Conservation (phyloP, 30 jellyfish, hydroid and myxozoan species). For the Catostylus mosaicus region DNA sequence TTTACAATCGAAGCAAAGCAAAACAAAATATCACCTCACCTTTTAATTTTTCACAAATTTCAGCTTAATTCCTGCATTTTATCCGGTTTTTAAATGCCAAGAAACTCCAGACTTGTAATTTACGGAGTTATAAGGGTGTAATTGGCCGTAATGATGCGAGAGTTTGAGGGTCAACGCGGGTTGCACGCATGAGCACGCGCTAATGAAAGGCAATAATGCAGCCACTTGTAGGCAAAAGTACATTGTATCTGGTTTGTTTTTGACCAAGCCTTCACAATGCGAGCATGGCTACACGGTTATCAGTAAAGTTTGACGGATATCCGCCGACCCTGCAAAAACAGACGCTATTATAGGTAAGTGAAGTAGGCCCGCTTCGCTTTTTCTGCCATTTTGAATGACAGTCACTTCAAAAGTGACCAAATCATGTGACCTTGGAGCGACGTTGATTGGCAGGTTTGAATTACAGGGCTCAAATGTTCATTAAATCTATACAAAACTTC, state of each 20-base stretch:
- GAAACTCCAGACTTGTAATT: background rate
- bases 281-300: background rate
- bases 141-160: constrained; percentile 71
- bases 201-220: constrained; percentile 15
- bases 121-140: constrained; percentile 1
- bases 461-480: constrained; percentile 1
- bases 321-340: background rate
- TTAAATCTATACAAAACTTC: no score
- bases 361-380: background rate
- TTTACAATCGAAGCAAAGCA: no score
- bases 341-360: background rate
- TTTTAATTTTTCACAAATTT: background rate
- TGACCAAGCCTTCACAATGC: constrained; percentile 9
- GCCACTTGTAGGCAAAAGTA: constrained; percentile 8
- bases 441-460: background rate
- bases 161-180: constrained; percentile 59
- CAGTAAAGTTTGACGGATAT: background rate
- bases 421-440: background rate
- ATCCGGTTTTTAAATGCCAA: background rate
- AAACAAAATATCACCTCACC: constrained; percentile 2
- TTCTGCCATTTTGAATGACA: background rate
- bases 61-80: constrained; percentile 28
- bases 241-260: constrained; percentile 17
- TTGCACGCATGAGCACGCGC: constrained; percentile 67
- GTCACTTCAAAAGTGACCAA: background rate